Conservation (phyloP, 2,888 invertebrate species). For the Drosophila antonietae region DNA sequence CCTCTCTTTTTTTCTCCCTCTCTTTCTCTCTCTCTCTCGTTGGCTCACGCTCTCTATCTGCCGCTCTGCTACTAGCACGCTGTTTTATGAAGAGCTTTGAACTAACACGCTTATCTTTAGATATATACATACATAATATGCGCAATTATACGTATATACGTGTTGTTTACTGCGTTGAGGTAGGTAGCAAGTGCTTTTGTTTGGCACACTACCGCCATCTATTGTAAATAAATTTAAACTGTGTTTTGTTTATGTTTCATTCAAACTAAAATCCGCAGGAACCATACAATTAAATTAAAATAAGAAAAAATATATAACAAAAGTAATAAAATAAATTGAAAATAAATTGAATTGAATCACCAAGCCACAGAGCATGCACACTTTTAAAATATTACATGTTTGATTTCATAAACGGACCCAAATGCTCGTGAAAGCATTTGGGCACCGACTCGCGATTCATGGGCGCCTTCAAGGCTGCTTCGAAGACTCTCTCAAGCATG, state of each 20-base stretch:
- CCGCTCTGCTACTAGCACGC: neutral
- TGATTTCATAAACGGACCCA: constrained; percentile 89
- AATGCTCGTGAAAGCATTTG: constrained; percentile 86
- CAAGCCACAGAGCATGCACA: neutral
- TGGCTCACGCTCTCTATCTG: neutral
- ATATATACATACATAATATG: neutral
- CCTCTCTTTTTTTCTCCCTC: neutral
- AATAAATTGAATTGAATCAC: neutral
- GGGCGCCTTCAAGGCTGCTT: constrained; percentile 92
- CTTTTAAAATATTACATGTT: constrained; percentile 75
- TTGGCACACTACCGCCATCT: constrained; percentile 3
- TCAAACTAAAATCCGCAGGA: neutral
- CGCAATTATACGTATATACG: no score
- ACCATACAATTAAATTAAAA: neutral
- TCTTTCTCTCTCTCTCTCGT: neutral
- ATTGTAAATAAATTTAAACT: neutral
- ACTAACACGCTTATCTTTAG: neutral
- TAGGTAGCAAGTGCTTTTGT: neutral
- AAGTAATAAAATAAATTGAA: neutral
- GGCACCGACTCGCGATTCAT: constrained; percentile 93
- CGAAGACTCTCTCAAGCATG: constrained; percentile 92
- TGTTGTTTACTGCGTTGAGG: constrained; percentile 1
- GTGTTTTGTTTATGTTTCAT: neutral
- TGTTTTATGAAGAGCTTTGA: neutral
- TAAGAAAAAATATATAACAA: neutral